These are phyloP conservation scores for Pseudoips prasinana DNA, from an alignment of 2,888 invertebrate genomes.

Conservation along the genomic window DNA sequence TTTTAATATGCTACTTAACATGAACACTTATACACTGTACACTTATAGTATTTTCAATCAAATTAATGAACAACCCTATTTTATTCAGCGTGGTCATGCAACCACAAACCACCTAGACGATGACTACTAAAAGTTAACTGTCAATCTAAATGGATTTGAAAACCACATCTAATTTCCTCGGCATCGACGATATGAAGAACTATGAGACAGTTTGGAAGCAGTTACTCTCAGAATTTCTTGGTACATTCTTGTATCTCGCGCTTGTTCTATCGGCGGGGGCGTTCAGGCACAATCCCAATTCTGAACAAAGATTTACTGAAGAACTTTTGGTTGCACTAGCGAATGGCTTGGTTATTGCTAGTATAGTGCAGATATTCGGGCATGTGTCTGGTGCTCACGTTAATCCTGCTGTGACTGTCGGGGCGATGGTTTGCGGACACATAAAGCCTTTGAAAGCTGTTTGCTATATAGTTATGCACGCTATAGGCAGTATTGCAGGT, in stretches of 20 bases:
- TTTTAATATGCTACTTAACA: too few relatives aligned
- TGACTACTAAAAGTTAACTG: background rate
- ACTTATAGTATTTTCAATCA: too few relatives aligned
- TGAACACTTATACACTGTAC: too few relatives aligned
- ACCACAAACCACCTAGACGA: background rate
- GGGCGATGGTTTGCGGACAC: conserved; percentile 30
- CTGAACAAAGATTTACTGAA: background rate
- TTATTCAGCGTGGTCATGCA: background rate
- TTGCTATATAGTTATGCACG: conserved; percentile 35
- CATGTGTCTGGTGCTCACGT: conserved; percentile 41
- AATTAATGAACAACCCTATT: too few relatives aligned
- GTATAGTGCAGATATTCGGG: conserved; percentile 35
- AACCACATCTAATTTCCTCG: conserved; percentile 22
- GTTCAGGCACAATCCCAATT: too few relatives aligned
- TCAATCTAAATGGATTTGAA: conserved; percentile 6
- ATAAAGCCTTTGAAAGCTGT: conserved; percentile 38
- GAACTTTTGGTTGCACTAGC: conserved; percentile 17
- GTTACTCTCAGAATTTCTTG: conserved; percentile 36
- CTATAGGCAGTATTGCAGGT: conserved; percentile 37
- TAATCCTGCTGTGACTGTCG: conserved; percentile 43
- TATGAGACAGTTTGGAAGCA: conserved; percentile 25
- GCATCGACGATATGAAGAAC: conserved; percentile 29
- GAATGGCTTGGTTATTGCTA: conserved; percentile 32
- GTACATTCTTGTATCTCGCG: conserved; percentile 33
- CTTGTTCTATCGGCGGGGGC: conserved; percentile 26